phyloP scores from a whole-genome alignment of 1,140 invertebrate genomes.

The Leptinotarsa texana region DNA sequence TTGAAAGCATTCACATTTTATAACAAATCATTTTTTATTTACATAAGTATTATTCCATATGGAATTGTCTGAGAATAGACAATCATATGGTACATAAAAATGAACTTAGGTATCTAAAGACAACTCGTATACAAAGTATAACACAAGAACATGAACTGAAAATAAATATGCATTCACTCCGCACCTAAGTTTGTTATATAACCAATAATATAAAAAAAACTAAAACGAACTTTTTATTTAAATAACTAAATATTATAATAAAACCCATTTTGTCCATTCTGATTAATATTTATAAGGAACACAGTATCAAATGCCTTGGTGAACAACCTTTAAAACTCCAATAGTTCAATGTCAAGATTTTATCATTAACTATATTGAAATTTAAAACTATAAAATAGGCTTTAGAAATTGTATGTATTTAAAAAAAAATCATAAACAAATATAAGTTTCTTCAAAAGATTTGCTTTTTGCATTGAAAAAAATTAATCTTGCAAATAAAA shows the following conservation, averaged over 20 bases:
- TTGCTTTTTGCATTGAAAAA: not conserved
- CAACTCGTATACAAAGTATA: slow-evolving; percentile 35
- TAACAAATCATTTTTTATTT: not conserved
- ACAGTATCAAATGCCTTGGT: slow-evolving; percentile 34
- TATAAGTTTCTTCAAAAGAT: not conserved
- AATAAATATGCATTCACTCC: slow-evolving; percentile 25
- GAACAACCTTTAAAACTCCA: slow-evolving; percentile 32
- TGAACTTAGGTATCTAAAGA: slow-evolving; percentile 9
- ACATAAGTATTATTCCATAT: not conserved
- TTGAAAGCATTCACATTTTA: not conserved
- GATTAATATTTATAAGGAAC: slow-evolving; percentile 24
- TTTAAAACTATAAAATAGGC: slow-evolving; percentile 27
- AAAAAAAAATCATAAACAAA: not conserved
- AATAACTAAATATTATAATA: slow-evolving; percentile 12
- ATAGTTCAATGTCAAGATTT: slow-evolving; percentile 34
- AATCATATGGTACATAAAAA: slow-evolving; percentile 7
- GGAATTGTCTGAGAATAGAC: slow-evolving; percentile 16
- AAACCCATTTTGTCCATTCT: slow-evolving; percentile 34
- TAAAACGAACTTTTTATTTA: slow-evolving; percentile 12
- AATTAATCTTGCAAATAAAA: not conserved
- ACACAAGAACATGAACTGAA: slow-evolving; percentile 29
- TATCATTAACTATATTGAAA: slow-evolving; percentile 27
- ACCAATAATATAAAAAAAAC: slow-evolving; percentile 27
- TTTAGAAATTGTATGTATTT: slow-evolving; percentile 8
- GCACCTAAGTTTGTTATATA: slow-evolving; percentile 26